Base-by-base conservation (phyloP, 1,140 invertebrate species). In the Drosophila varians region DNA sequence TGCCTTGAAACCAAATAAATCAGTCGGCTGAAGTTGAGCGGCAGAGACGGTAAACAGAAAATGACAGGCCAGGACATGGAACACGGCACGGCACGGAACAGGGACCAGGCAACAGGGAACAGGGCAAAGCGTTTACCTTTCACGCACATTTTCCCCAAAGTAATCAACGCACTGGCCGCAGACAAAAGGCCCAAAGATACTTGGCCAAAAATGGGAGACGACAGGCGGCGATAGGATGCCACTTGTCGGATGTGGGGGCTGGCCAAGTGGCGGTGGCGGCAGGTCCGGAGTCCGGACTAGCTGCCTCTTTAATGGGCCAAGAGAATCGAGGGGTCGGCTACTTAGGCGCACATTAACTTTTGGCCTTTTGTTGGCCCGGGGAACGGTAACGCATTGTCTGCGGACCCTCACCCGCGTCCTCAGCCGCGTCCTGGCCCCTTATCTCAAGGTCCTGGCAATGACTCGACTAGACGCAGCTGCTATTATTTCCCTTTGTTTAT, bases 331-430 rank as follows among this genome's bases (percentile, higher is more conserved):
- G 8, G 51, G 69, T 28, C 57, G 76, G 68, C 77, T 80, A 80
- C 82, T 86, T 86, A 86, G 76, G 76, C 64, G 61, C 77, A 87
- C 80, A 86, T 86, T 86, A 86, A 86, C 80, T 87, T 86, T 87
- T 87, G 80, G 82, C 82, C 82, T 74, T 86, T 86, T 86, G 80
- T 86, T 57, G 42, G 56, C 58, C 47, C 28, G 28, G 28, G 28
- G 28, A 31, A 31, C 28, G 56, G 26, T 58, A 76, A 74, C 74
- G 64, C 82, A 86, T 84, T 84, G 79, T 78, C 73, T 75, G 75
- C 51, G 21, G 38, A 56, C 54, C 45, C 45, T 21, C 2, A 2
- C 21, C 21, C 4, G 21, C 21, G 21, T 21, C 21, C 21, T 21
- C 42, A 43, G 12, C 42, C 36, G 16, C 38, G 16, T 14, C 38